Conservation (phyloP, 2,797 vertebrate genomes). For the Vultur gryphus region DNA sequence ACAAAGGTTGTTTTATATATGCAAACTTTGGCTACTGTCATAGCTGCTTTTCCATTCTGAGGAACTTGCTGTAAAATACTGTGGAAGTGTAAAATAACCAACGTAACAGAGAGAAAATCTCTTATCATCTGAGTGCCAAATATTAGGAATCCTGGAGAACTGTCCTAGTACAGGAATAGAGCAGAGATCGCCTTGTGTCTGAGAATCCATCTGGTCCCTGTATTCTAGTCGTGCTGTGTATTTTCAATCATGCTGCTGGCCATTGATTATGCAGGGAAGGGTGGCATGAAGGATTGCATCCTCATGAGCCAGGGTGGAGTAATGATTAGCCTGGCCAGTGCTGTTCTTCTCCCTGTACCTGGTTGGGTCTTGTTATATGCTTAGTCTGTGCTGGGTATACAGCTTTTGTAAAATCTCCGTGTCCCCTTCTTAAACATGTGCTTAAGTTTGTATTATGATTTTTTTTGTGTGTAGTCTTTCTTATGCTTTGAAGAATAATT, state of each 20-base stretch:
- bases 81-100: neutral
- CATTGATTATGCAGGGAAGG: neutral
- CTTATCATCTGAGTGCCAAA: neutral
- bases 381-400: neutral
- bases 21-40: neutral
- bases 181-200: neutral
- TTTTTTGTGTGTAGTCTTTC: neutral
- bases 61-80: neutral
- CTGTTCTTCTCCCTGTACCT: neutral
- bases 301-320: neutral
- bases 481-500: neutral
- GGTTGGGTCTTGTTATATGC: neutral
- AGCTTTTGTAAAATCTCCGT: neutral
- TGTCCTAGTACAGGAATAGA: neutral
- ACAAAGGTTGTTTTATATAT: neutral
- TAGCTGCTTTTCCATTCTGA: neutral
- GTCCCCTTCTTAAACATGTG: neutral
- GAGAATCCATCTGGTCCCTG: neutral
- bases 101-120: neutral
- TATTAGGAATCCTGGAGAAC: neutral
- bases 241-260: neutral
- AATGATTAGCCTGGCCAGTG: neutral
- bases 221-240: rapidly evolving
- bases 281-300: neutral
- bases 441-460: neutral